Evolutionary conservation across 2,888 invertebrate genomes (phyloP), one percentile per base, ranked within the genome.

Genomic region (Drosophila subsilvestris): DNA sequence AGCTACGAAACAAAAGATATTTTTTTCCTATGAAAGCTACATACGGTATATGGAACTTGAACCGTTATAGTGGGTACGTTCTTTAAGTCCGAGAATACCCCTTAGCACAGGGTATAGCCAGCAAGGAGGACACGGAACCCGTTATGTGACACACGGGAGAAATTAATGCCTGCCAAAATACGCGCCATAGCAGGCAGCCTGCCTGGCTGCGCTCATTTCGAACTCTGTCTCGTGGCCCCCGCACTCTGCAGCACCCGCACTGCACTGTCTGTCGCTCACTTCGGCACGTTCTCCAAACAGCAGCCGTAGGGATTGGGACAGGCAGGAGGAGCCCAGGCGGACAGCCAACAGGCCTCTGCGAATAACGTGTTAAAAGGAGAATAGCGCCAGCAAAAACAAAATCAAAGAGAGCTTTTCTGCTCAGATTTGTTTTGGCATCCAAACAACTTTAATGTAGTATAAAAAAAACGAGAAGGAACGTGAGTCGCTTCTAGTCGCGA

Each of bases 111-210:
- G 37, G 37, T 37, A 37, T 37, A 0, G 37, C n/a, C 14, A n/a
- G 37, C n/a, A 37, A n/a, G 51, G 9, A 29, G 53, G 12, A 42
- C 43, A 20, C 75, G 61, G 80, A 57, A 60, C 78, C 63, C 61
- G 74, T 80, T 83, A 86, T 86, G 84, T 76, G 86, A 66, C 82
- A 74, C 82, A 75, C 78, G 84, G 86, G 86, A 80, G 74, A 76
- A 84, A 83, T 83, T 84, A 83, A 86, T 82, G 86, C 86, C 82
- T 78, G 74, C 82, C 78, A 80, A 83, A 82, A 86, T 80, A 68
- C 72, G 51, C 51, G 45, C 44, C 57, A 53, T 12, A 37, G 67
- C 32, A 57, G 42, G 27, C 10, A 27, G 49, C 2, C 37, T 9
- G 49, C 48, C n/a, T 29, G 20, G 48, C 27, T 47, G 51, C 50